Evolutionary conservation across 2,113 vertebrate genomes (phyloP).

Genomic region (human (Homo sapiens)): GRCh38 chr13:23864001-23864500

Average conservation of each 20-base stretch:
- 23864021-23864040: background rate
- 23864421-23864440: background rate
- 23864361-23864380: background rate
- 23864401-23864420: background rate
- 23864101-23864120: background rate
- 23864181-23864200: conserved; percentile 90
- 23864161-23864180: conserved; percentile 93
- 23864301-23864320: background rate
- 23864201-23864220: background rate
- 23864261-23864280: background rate
- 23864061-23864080: background rate
- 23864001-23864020: background rate
- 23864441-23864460: background rate
- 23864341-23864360: background rate
- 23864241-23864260: background rate
- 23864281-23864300: background rate
- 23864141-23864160: conserved; percentile 93
- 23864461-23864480: too few species aligned
- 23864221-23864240: conserved; percentile 18
- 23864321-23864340: background rate
- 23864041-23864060: background rate
- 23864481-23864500: too few species aligned
- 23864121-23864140: conserved; percentile 80
- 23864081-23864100: background rate
- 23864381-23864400: conserved; percentile 22